These are phyloP conservation scores for Neocloeon triangulifer DNA, from an alignment of 1,140 invertebrate genomes.

Conservation along the genomic window DNA sequence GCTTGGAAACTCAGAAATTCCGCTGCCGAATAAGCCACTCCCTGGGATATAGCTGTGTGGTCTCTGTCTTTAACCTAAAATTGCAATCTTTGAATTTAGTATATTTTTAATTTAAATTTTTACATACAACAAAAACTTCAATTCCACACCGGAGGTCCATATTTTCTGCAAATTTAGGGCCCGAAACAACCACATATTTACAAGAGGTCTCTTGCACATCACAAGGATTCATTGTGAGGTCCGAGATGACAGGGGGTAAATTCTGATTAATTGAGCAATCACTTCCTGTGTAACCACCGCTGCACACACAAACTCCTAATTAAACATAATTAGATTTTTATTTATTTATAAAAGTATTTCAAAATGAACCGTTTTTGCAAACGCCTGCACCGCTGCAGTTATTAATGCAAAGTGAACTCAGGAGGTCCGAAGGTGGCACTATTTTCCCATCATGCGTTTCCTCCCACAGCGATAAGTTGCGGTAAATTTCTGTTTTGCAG, in stretches of 20 bases:
- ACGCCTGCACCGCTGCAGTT: conserved; percentile 4
- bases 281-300: conserved; percentile 1
- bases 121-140: conserved; percentile 4
- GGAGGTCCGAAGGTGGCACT: neutral
- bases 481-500: conserved; percentile 3
- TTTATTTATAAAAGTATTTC: neutral
- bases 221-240: neutral
- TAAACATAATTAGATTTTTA: neutral
- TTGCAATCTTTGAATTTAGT: neutral
- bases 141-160: neutral
- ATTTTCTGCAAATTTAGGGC: conserved; percentile 2
- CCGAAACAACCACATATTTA: conserved; percentile 1
- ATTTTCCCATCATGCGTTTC: conserved; percentile 2
- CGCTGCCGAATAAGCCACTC: neutral
- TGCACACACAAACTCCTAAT: conserved; percentile 4
- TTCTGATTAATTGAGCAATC: conserved; percentile 1
- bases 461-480: conserved; percentile 4
- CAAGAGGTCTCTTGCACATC: conserved; percentile 2
- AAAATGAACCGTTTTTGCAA: conserved; percentile 3
- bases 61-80: conserved; percentile 4
- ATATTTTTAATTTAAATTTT: neutral
- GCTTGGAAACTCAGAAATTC: conserved; percentile 4
- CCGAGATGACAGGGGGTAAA: conserved; percentile 1
- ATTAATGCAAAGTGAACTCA: conserved; percentile 3
- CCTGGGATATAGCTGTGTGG: neutral